phyloP scores from a whole-genome alignment of 2,797 vertebrate genomes.

The Sebastes diploproa region DNA sequence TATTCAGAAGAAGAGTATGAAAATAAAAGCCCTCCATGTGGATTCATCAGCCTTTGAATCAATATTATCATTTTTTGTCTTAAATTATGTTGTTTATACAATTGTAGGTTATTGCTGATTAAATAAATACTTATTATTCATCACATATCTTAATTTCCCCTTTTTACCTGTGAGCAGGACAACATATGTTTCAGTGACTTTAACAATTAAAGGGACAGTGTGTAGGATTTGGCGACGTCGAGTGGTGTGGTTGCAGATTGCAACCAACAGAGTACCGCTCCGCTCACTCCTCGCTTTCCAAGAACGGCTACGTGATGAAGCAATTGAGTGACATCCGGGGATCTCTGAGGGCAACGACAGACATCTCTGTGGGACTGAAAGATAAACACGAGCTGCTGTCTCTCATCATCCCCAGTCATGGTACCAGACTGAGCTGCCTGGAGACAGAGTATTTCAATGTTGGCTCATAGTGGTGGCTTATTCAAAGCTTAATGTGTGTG shows the following conservation, averaged over 20 bases:
- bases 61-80: not conserved
- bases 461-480: conserved; percentile 61
- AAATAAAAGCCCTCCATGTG: not conserved
- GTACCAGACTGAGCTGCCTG: conserved; percentile 91
- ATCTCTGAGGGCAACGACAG: conserved; percentile 86
- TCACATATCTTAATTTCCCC: not conserved
- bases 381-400: conserved; percentile 94
- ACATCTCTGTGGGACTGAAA: conserved; percentile 88
- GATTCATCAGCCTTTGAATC: conserved; percentile 5
- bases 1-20: not conserved
- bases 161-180: not conserved
- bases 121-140: conserved; percentile 48
- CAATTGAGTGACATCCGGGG: conserved; percentile 88
- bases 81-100: conserved; percentile 17
- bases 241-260: no score
- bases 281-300: no score
- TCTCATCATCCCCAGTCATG: conserved; percentile 93
- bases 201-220: no score
- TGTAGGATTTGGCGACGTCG: no score
- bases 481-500: conserved; percentile 2
- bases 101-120: not conserved
- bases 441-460: conserved; percentile 89
- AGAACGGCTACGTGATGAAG: conserved; percentile 85
- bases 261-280: no score
- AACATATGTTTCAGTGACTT: not conserved